Conservation (phyloP, 2,888 invertebrate species). For the Megaustenia siamemsis region DNA sequence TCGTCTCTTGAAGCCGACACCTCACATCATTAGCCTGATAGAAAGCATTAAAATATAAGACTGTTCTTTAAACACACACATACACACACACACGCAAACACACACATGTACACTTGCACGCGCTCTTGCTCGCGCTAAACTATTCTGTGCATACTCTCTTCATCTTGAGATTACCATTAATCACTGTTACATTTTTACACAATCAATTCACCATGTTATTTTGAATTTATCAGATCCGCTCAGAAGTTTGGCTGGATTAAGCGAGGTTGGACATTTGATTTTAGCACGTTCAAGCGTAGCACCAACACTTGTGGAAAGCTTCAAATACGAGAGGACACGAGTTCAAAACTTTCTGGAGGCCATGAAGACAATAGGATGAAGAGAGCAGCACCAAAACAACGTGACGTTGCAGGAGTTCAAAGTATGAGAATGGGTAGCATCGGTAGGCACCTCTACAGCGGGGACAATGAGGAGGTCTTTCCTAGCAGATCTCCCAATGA, state of each 20-base stretch:
- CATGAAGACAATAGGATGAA: background rate
- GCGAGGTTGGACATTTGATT: conserved; percentile 35
- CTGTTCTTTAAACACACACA: no score
- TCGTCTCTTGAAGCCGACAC: no score
- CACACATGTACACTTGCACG: no score
- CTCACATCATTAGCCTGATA: no score
- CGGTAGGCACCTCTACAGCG: background rate
- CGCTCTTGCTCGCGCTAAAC: no score
- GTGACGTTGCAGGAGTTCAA: background rate
- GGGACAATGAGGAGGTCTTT: conserved; percentile 31
- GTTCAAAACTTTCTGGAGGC: background rate
- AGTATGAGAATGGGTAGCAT: no score
- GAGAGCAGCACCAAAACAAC: background rate
- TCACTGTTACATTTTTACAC: no score
- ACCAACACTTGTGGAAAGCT: conserved; percentile 23
- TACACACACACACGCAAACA: no score
- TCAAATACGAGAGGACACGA: background rate
- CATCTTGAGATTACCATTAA: no score
- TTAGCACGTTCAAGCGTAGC: background rate
- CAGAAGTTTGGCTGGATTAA: conserved; percentile 26
- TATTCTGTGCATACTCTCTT: no score
- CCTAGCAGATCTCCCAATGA: background rate
- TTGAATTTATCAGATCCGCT: conserved; percentile 11
- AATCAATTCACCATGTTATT: no score
- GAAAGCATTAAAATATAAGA: no score